Conservation (phyloP, 2,888 invertebrate genomes). For the Epinotia ramella region DNA sequence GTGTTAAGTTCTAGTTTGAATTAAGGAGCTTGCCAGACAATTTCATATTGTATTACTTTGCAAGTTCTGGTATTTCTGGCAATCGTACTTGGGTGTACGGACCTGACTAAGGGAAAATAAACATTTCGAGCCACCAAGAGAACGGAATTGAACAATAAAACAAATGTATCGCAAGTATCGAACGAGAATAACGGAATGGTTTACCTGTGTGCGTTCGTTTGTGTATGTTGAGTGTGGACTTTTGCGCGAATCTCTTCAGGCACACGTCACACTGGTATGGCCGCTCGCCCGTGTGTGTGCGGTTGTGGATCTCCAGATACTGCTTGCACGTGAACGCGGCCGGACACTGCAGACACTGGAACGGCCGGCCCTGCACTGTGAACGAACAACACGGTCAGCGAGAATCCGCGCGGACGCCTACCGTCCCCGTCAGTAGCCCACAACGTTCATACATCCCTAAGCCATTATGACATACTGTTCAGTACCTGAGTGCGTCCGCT, state of each 20-base stretch:
- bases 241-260: conserved; percentile 92
- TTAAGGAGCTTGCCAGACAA: not conserved
- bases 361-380: conserved; percentile 85
- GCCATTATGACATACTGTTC: conserved; percentile 43
- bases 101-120: not conserved
- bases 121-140: conserved; percentile 20
- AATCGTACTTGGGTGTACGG: not conserved
- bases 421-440: conserved; percentile 61
- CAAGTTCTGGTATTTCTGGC: not conserved
- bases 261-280: conserved; percentile 90
- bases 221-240: conserved; percentile 92
- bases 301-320: conserved; percentile 84
- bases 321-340: conserved; percentile 86
- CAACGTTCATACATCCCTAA: conserved; percentile 61
- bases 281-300: conserved; percentile 84
- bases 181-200: conserved; percentile 51
- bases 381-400: conserved; percentile 60
- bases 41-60: not conserved
- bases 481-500: conserved; percentile 89
- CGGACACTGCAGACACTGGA: conserved; percentile 86
- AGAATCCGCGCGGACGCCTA: conserved; percentile 50
- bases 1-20: not conserved
- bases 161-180: conserved; percentile 35
- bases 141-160: conserved; percentile 22
- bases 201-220: conserved; percentile 91